A percentile compares a stretch with the other conserved stretches of the same genome.
Conservation (phyloP, 1,140 invertebrate genomes). For the Procambarus virginalis region DNA sequence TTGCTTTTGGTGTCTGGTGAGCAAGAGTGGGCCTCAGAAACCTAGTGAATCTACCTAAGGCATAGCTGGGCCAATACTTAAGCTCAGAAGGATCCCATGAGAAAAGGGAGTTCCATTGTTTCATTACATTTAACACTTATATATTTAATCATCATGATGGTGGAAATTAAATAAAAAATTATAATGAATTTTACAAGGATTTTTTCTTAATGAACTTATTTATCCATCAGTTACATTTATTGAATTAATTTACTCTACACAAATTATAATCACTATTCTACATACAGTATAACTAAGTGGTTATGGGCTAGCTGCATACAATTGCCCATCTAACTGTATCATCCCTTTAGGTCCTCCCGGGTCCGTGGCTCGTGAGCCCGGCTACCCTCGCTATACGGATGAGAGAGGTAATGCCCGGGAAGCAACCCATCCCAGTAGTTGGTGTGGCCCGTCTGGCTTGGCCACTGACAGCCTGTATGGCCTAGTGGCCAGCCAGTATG, state of each 20-base stretch:
- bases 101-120: too few relatives aligned
- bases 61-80: too few relatives aligned
- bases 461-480: conserved; percentile 44
- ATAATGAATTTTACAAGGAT: too few relatives aligned
- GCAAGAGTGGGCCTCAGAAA: too few relatives aligned
- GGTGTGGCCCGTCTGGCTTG: conserved; percentile 60
- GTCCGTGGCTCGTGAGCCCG: conserved; percentile 66
- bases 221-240: too few relatives aligned
- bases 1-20: too few relatives aligned
- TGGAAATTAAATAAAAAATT: too few relatives aligned
- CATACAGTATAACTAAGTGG: conserved; percentile 15
- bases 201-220: too few relatives aligned
- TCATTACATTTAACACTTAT: too few relatives aligned
- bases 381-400: conserved; percentile 70
- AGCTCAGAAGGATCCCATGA: too few relatives aligned
- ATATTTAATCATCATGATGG: too few relatives aligned
- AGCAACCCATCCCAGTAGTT: conserved; percentile 64
- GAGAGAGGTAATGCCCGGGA: conserved; percentile 70
- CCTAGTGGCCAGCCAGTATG: conserved; percentile 60
- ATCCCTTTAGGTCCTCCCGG: conserved; percentile 68
- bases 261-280: not conserved
- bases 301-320: conserved; percentile 25
- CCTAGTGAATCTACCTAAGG: too few relatives aligned
- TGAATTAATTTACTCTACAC: not conserved
- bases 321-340: conserved; percentile 57